Conservation (phyloP, 2,888 invertebrate genomes). For the Molanna angustata region DNA sequence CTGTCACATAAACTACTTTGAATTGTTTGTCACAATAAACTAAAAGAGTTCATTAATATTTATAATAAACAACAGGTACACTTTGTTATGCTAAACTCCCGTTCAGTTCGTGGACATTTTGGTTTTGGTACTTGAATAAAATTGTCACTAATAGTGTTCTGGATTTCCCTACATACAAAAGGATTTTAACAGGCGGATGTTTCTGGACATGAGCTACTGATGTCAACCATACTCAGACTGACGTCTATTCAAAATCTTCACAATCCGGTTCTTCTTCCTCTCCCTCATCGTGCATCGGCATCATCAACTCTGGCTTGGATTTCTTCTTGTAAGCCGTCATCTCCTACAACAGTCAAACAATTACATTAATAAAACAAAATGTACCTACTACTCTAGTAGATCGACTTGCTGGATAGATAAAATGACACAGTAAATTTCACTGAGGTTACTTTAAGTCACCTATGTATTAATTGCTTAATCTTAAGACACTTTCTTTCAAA, state of each 20-base stretch:
- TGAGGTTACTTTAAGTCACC: too few species aligned
- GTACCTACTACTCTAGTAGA: too few species aligned
- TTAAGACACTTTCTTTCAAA: too few species aligned
- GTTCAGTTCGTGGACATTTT: not conserved
- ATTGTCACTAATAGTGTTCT: not conserved
- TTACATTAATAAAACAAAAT: conserved; percentile 1
- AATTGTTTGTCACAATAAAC: conserved; percentile 14
- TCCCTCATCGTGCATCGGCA: conserved; percentile 55
- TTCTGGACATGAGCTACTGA: too few species aligned
- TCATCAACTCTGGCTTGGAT: conserved; percentile 51
- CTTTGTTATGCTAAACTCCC: not conserved
- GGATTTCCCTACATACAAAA: not conserved
- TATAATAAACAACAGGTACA: conserved; percentile 4
- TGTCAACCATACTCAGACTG: too few species aligned
- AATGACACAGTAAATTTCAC: too few species aligned
- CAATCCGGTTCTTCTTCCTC: conserved; percentile 56
- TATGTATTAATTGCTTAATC: too few species aligned
- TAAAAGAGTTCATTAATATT: conserved; percentile 16
- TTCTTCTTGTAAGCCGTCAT: conserved; percentile 85
- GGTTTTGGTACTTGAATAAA: not conserved
- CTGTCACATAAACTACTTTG: not conserved
- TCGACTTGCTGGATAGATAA: too few species aligned
- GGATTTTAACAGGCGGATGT: not conserved
- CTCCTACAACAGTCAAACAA: conserved; percentile 57
- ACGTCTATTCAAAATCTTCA: too few species aligned